Percentiles rank a stretch among this genome's conserved stretches.
Evolutionary conservation across 2,888 invertebrate genomes (phyloP).

Genomic region (Dastarcus helophoroides): DNA sequence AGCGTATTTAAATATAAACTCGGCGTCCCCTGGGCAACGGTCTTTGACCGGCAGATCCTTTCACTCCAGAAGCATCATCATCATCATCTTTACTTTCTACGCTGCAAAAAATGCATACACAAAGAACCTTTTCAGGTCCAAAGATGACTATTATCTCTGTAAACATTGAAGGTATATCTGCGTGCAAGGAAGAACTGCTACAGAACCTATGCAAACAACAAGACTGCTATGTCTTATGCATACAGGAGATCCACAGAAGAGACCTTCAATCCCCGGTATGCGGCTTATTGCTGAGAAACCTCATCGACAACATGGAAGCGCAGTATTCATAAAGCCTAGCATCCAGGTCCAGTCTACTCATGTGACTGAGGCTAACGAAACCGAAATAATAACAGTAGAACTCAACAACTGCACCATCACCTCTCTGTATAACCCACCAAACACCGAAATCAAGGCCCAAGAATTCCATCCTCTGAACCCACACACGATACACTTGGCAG

Average conservation of each 20-base stretch:
- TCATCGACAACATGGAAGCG: constrained; percentile 6
- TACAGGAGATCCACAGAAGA: constrained; percentile 6
- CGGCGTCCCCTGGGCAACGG: too few species aligned
- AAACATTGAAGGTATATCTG: constrained; percentile 8
- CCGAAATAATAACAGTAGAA: constrained; percentile 8
- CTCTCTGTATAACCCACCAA: constrained; percentile 7
- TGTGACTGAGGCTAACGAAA: constrained; percentile 3
- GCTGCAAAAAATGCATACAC: background rate
- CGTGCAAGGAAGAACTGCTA: constrained; percentile 7
- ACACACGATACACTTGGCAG: constrained; percentile 2
- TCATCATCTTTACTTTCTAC: background rate
- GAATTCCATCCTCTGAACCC: background rate
- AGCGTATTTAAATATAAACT: too few species aligned
- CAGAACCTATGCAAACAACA: constrained; percentile 3
- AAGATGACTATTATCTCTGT: constrained; percentile 3
- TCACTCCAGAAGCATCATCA: too few species aligned
- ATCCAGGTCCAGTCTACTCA: constrained; percentile 3
- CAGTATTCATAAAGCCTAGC: constrained; percentile 7
- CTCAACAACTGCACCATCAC: constrained; percentile 7
- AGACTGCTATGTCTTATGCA: constrained; percentile 4
- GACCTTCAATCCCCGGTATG: constrained; percentile 3
- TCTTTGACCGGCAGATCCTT: too few species aligned
- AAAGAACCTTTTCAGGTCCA: constrained; percentile 2
- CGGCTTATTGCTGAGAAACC: constrained; percentile 5
- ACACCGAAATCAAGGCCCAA: constrained; percentile 4